Percentiles rank a stretch among this genome's conserved stretches.
These are phyloP conservation scores for Macrosiphum euphorbiae DNA, from an alignment of 2,888 invertebrate species.

Conservation along the genomic window DNA sequence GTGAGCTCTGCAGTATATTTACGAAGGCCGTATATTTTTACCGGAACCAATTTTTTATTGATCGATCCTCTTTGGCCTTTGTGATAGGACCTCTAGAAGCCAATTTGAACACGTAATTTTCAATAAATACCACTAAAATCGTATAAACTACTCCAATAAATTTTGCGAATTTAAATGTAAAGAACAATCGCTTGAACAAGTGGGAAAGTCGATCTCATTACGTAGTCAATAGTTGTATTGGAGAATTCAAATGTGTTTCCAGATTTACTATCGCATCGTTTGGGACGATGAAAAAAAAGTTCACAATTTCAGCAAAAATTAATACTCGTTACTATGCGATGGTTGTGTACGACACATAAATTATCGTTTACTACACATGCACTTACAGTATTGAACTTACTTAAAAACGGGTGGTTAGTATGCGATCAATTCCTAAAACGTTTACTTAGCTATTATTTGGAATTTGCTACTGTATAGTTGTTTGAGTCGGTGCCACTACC, in stretches of 20 bases:
- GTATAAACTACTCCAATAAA: not conserved
- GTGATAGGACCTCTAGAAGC: not conserved
- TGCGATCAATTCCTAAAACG: not conserved
- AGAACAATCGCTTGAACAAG: not conserved
- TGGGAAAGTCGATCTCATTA: not conserved
- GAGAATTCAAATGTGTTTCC: not conserved
- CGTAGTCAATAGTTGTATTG: not conserved
- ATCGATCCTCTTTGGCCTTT: not conserved
- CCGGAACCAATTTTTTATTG: not conserved
- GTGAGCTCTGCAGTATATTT: not conserved
- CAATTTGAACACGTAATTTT: not conserved
- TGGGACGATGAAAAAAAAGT: not conserved
- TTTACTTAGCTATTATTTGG: not conserved
- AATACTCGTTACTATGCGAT: not conserved
- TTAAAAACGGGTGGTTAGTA: not conserved
- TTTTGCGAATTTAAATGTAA: not conserved
- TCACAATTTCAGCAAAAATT: not conserved
- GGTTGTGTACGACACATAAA: not conserved
- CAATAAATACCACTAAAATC: not conserved
- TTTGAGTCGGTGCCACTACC: not conserved
- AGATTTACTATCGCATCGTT: not conserved
- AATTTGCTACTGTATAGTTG: not conserved
- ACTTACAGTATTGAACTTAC: not conserved
- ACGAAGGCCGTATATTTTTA: not conserved
- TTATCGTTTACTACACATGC: not conserved